These are phyloP conservation scores for Anagrus nilaparvatae DNA, from an alignment of 1,140 invertebrate species.

Conservation along the genomic window DNA sequence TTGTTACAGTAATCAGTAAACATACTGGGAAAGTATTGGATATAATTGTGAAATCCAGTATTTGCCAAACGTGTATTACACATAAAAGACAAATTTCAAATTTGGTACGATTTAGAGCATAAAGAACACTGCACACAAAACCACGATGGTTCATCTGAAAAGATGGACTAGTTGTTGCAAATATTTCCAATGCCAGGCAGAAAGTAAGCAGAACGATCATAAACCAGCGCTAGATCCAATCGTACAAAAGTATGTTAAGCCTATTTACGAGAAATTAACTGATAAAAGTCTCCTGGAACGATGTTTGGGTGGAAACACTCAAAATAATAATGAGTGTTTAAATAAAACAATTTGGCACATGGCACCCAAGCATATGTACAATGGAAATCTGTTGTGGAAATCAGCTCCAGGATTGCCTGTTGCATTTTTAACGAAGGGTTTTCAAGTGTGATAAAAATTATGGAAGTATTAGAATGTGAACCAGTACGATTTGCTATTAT, in stretches of 20 bases:
- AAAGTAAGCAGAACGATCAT: background rate
- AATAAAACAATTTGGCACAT: constrained; percentile 4
- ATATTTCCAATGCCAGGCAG: background rate
- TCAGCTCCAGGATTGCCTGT: no score
- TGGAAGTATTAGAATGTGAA: constrained; percentile 9
- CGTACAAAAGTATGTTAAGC: constrained; percentile 8
- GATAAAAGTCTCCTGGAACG: background rate
- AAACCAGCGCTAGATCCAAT: constrained; percentile 6
- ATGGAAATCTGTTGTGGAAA: no score
- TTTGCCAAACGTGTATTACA: no score
- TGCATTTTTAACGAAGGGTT: constrained; percentile 14
- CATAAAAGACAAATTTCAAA: no score
- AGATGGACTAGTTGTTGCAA: background rate
- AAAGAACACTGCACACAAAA: background rate
- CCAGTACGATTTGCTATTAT: background rate
- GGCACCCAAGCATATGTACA: constrained; percentile 7
- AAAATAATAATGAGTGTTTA: constrained; percentile 10
- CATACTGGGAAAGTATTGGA: background rate
- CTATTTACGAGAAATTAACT: constrained; percentile 11
- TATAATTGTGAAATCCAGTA: background rate
- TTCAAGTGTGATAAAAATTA: constrained; percentile 10
- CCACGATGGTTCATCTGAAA: background rate
- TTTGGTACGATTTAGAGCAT: no score
- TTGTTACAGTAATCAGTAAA: background rate
- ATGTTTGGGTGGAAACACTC: constrained; percentile 1